A percentile compares a stretch with the other conserved stretches of the same genome.
These are phyloP conservation scores for Camelus dromedarius DNA, from an alignment of 2,113 vertebrate genomes.

Conservation along the genomic window DNA sequence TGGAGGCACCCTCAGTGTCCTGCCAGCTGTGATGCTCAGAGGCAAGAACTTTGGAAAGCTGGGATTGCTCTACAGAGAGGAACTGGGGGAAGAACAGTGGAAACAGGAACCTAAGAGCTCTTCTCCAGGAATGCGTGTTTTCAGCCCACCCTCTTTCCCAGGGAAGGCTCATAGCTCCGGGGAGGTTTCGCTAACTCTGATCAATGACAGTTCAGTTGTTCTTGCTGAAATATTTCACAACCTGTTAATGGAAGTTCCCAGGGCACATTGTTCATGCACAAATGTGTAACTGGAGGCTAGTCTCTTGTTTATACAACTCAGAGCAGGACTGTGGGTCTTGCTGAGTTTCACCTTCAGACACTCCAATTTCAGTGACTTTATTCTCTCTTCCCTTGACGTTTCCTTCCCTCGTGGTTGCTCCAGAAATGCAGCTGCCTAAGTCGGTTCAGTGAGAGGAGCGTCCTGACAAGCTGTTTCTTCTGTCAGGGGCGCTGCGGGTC, in stretches of 20 bases:
- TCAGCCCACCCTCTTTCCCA: not conserved
- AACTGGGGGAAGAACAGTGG: not conserved
- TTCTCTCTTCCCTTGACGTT: no score
- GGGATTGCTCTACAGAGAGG: no score
- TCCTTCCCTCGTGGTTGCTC: not conserved
- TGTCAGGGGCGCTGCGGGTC: not conserved
- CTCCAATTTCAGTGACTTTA: no score
- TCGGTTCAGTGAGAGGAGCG: not conserved
- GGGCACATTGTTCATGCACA: not conserved
- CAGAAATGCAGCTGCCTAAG: not conserved
- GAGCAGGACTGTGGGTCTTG: no score
- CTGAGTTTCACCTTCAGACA: no score
- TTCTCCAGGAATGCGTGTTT: not conserved
- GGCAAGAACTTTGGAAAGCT: no score
- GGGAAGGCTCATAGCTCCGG: not conserved
- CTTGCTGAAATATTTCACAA: not conserved
- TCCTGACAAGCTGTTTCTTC: not conserved
- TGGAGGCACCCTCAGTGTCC: no score
- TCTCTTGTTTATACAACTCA: no score
- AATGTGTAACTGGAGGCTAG: no score
- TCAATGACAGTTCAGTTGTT: not conserved
- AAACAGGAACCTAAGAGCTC: not conserved
- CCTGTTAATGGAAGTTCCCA: not conserved
- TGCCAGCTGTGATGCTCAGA: not conserved
- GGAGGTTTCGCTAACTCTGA: not conserved